Evolutionary conservation across 2,797 vertebrate species (phyloP), one percentile per base, ranked within the genome.

Genomic region (Tokudaia tokunoshimensis): DNA sequence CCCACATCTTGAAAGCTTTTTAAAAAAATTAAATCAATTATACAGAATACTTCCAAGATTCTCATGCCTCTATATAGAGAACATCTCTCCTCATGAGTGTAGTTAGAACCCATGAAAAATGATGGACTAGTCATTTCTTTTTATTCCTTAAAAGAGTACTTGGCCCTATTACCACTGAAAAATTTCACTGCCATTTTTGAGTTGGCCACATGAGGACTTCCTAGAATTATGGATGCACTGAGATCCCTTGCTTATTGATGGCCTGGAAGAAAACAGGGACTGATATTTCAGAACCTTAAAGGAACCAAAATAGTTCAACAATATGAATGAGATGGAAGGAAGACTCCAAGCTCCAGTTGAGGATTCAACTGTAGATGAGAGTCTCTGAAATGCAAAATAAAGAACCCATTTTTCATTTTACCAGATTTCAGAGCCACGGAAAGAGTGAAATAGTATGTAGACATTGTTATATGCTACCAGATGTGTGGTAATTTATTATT

Each of bases 401-500:
- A 78, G n/a, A 75, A 41, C 41, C 81, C 24, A 8, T 67, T 1
- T 31, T 95, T 41, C 34, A 52, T 26, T 81, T 34, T 52, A 12
- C n/a, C 57, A 81, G 63, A 74, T 17, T 92, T 93, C 14, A 61
- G 13, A 67, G 10, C 17, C 81, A n/a, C 0, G 61, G 63, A 93
- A 89, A 78, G 11, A 78, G 22, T 6, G 9, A 76, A 14, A 76
- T 81, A 84, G 41, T 47, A 91, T 81, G 63, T 63, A 44, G 11
- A 0, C 44, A 26, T 41, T 52, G 8, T 89, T 96, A 61, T 59
- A 93, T 78, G 3, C 20, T 29, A 11, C 29, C 55, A 34, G 52
- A n/a, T 91, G 76, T 91, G 20, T 95, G 50, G 20, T 76, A 91
- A 81, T 80, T 93, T 80, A 85, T 96, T 94, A 93, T 22, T 29